Evolutionary conservation across 2,888 invertebrate species (phyloP).

Genomic region (Acanthosepion pharaonis): DNA sequence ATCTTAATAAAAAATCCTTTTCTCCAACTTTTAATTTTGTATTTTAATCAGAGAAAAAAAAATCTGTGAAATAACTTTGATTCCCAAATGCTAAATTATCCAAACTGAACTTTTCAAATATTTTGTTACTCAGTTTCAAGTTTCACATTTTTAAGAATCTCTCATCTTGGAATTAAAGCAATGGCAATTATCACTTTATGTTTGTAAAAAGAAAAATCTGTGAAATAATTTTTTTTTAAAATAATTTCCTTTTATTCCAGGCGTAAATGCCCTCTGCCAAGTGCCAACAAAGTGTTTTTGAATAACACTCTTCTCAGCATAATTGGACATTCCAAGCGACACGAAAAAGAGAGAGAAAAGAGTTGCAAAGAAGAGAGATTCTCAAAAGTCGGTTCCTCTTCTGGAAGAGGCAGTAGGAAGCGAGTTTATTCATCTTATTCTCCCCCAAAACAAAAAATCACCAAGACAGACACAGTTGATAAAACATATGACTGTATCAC

Average conservation of each 20-base stretch:
- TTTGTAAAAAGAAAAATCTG: too few species aligned
- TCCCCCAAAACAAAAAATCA: neutral
- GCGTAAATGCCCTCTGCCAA: slow-evolving; percentile 64
- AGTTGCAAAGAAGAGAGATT: neutral
- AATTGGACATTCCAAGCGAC: slow-evolving; percentile 54
- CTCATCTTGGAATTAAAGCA: too few species aligned
- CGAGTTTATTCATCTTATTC: neutral
- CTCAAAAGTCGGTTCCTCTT: neutral
- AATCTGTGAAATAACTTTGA: too few species aligned
- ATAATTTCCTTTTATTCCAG: slow-evolving; percentile 52
- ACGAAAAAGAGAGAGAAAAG: neutral
- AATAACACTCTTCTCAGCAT: slow-evolving; percentile 69
- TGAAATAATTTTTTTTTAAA: too few species aligned
- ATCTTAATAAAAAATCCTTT: too few species aligned
- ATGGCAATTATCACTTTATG: too few species aligned
- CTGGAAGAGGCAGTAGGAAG: neutral
- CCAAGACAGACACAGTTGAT: neutral
- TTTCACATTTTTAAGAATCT: too few species aligned
- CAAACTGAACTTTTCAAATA: too few species aligned
- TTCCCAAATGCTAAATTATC: too few species aligned
- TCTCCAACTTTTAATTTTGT: too few species aligned
- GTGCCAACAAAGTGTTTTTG: slow-evolving; percentile 69
- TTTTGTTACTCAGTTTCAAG: too few species aligned
- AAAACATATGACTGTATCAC: neutral
- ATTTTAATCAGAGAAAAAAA: too few species aligned